Conservation (phyloP, 2,888 invertebrate species). For the Myopa testacea region DNA sequence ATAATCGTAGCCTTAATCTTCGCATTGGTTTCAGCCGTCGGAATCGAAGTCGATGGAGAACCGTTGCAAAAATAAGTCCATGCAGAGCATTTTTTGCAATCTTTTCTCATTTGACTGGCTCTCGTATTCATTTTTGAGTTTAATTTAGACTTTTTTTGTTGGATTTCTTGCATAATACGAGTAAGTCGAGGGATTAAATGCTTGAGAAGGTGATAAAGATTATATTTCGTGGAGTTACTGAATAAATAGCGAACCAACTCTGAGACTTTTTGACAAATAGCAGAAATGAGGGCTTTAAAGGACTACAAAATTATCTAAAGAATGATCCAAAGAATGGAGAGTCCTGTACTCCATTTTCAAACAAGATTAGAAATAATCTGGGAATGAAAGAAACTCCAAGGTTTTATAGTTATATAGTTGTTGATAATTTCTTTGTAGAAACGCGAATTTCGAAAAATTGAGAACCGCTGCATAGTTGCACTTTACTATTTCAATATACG, state of each 20-base stretch:
- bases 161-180: not conserved
- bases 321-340: too few species aligned
- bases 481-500: too few species aligned
- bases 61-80: constrained; percentile 27
- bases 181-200: not conserved
- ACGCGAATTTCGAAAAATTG: too few species aligned
- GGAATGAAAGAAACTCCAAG: too few species aligned
- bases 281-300: not conserved
- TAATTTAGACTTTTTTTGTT: not conserved
- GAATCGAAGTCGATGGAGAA: not conserved
- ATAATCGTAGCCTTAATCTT: constrained; percentile 25
- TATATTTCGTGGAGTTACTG: not conserved
- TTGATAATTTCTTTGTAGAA: too few species aligned
- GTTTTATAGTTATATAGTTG: too few species aligned
- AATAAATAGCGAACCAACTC: not conserved
- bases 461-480: too few species aligned
- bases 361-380: too few species aligned
- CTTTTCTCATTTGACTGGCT: constrained; percentile 9
- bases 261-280: not conserved
- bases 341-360: too few species aligned
- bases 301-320: not conserved
- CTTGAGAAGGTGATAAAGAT: constrained; percentile 13
- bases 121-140: not conserved
- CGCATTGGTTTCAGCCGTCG: constrained; percentile 5
- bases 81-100: not conserved